Conservation (phyloP, 2,113 vertebrate genomes). For the Ammospiza nelsoni region DNA sequence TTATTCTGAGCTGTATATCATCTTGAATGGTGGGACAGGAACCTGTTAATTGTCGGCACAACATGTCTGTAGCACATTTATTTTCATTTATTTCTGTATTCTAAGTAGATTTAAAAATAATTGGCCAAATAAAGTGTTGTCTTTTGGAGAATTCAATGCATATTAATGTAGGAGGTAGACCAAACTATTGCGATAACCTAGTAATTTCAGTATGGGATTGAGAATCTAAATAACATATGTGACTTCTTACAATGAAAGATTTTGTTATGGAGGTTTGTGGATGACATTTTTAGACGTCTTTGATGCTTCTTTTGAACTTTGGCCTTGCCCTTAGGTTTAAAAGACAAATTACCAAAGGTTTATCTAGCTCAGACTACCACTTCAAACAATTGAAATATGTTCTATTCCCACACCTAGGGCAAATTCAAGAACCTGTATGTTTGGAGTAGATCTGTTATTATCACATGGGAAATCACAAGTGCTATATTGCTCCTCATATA, state of each 20-base stretch:
- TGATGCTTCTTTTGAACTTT: not conserved
- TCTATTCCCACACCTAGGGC: not conserved
- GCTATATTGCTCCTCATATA: not conserved
- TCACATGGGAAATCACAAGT: not conserved
- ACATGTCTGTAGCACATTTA: not conserved
- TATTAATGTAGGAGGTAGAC: not conserved
- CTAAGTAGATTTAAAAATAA: not conserved
- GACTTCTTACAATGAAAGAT: not conserved
- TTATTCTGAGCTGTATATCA: not conserved
- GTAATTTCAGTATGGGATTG: not conserved
- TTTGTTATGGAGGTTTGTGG: not conserved
- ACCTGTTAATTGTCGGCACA: not conserved
- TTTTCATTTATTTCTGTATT: not conserved
- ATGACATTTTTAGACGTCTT: not conserved
- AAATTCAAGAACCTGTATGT: not conserved
- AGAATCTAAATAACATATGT: not conserved
- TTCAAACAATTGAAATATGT: not conserved
- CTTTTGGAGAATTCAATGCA: not conserved
- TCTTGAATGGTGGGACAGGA: not conserved
- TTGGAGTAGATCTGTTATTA: not conserved
- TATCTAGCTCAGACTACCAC: not conserved
- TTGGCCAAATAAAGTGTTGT: not conserved
- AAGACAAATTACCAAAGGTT: not conserved
- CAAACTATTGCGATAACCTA: not conserved
- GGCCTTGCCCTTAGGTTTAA: not conserved